Percentiles rank a stretch among this genome's conserved stretches.
Conservation (phyloP, 1,140 invertebrate species). For the Sweltsa coloradensis region DNA sequence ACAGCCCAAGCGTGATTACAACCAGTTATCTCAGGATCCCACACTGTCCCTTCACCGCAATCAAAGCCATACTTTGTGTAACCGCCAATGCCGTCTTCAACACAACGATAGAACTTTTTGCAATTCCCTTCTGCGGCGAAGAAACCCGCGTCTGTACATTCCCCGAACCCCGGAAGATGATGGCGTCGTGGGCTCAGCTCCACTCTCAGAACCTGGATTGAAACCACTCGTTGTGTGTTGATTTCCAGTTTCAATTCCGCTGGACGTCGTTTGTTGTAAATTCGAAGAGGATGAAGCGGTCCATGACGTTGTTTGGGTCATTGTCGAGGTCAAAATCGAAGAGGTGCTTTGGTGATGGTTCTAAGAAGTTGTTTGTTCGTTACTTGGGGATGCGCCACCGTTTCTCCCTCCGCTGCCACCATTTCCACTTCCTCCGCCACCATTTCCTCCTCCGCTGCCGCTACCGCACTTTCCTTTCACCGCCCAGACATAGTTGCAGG, state of each 20-base stretch:
- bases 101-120: constrained; percentile 31
- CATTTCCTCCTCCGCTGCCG: no score
- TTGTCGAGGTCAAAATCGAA: no score
- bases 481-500: constrained; percentile 34
- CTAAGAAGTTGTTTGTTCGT: not conserved
- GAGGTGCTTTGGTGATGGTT: no score
- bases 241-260: not conserved
- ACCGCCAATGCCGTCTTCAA: constrained; percentile 25
- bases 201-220: no score
- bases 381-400: not conserved
- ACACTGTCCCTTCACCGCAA: constrained; percentile 56
- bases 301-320: not conserved
- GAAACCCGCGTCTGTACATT: constrained; percentile 35
- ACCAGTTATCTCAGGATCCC: constrained; percentile 47
- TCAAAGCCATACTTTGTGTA: constrained; percentile 45
- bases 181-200: no score
- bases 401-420: not conserved
- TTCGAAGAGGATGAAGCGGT: not conserved
- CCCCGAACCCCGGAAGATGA: not conserved
- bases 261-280: no score
- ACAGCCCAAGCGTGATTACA: constrained; percentile 54
- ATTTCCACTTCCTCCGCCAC: not conserved
- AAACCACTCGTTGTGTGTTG: not conserved
- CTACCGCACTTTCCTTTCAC: constrained; percentile 17
- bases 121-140: constrained; percentile 32